Evolutionary conservation across 1,140 invertebrate genomes (phyloP), one percentile per base, ranked within the genome.

Genomic region (Tribolium madens): DNA sequence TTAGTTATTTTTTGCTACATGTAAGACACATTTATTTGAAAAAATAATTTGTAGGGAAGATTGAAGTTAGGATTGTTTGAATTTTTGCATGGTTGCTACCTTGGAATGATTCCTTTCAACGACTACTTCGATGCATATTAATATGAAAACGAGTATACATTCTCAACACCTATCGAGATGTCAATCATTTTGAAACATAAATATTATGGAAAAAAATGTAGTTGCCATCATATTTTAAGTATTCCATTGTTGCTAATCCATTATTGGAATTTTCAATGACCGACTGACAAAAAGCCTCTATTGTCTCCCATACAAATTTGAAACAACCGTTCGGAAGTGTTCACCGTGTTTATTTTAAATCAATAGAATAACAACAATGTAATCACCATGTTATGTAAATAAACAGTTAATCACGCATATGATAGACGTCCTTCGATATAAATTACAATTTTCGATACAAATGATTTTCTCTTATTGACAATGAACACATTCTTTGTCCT

Each of bases 341-440:
- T 36, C 33, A 36, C 33, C 10, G 33, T 36, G 33, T 36, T 36
- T 36, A 36, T 36, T 36, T 36, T 36, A 36, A 36, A 36, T 36
- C 33, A 36, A 36, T 36, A 36, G 33, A 36, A 36, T 36, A 36
- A 36, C 33, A 36, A 36, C 33, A 36, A 36, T 36, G 10, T 36
- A 36, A 36, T 36, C 33, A 36, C 33, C 6, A 36, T 36, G 33
- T 36, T 36, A 36, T 36, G 33, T 36, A 36, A 36, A 36, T 36
- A 36, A 36, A 36, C 33, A 36, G 33, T 57, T 57, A 57, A 57
- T 57, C 14, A 17, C 15, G 47, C 47, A 50, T 21, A 21, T 21
- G 52, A 21, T 21, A 17, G 52, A 57, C 14, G 52, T 14, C 52
- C 52, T 57, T 57, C 52, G 10, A 18, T 18, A n/a, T 57, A 57